Evolutionary conservation across 1,140 invertebrate genomes (phyloP).

Genomic region (Armadillidium nasatum): DNA sequence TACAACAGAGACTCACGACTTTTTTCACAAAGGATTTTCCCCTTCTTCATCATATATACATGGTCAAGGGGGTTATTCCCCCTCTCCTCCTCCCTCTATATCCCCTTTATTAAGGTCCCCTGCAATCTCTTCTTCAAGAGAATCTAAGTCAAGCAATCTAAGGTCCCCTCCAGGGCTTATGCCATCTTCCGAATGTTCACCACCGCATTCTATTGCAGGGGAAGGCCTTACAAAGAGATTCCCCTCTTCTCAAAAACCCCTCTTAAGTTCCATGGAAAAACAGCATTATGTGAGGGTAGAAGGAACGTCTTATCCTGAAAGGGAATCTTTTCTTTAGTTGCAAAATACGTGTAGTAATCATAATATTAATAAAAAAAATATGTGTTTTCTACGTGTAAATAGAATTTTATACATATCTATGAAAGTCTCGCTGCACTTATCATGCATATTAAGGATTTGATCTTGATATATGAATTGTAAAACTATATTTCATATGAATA

Average conservation of each 20-base stretch:
- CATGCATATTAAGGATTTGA: too few species aligned
- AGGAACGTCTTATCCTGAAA: not conserved
- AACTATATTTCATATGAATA: too few species aligned
- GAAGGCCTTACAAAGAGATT: not conserved
- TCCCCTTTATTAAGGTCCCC: not conserved
- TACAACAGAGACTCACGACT: not conserved
- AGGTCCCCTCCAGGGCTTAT: not conserved
- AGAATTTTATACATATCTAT: too few species aligned
- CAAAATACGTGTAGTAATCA: too few species aligned
- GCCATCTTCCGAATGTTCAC: not conserved
- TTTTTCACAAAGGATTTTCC: constrained; percentile 5
- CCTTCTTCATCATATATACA: not conserved
- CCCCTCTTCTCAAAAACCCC: not conserved
- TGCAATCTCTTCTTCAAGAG: not conserved
- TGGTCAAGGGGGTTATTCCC: not conserved
- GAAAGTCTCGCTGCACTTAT: too few species aligned
- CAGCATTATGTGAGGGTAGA: not conserved
- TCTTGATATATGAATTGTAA: too few species aligned
- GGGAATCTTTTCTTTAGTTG: not conserved
- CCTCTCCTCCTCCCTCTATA: not conserved
- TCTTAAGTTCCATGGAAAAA: not conserved
- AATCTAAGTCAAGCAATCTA: not conserved
- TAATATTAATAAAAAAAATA: too few species aligned
- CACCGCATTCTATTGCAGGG: not conserved
- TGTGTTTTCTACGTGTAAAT: too few species aligned